Base-by-base conservation (phyloP, 2,888 invertebrate genomes). In the Strigamia crassipes region DNA sequence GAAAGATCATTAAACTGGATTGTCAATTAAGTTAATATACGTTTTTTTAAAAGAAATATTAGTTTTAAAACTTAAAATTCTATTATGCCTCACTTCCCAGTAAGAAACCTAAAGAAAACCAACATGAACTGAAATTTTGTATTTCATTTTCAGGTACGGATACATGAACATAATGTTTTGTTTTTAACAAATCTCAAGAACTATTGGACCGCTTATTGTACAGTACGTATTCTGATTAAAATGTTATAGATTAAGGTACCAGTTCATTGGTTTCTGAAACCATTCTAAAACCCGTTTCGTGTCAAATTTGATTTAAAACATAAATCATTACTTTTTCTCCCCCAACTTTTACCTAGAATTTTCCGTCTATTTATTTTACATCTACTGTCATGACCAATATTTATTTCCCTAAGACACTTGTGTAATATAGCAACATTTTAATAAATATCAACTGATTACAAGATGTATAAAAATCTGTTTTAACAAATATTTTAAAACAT, bases 381-480 rank as follows among this genome's bases (percentile, higher is more conserved):
- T 56, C 9, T n/a, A n/a, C 15, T 46, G 15, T 56, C 18, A 56
- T 56, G 56, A 56, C 56, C 56, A 18, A 56, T 18, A 56, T 56
- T 5, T 56, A 56, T 56, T 18, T 56, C 21, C 18, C 56, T 56
- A 56, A 56, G 56, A 56, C 56, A 56, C 56, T 38, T 56, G 56
- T 56, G 56, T 18, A 56, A 18, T 56, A 9, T n/a, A 56, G 56
- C 56, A 56, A 56, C 56, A 18, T 56, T 56, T 56, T 56, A 56
- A 56, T 56, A 56, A 56, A 56, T 18, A 56, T 56, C 21, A 56
- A 56, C 56, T 56, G 56, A 56, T 56, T 56, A 56, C 56, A 56
- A 56, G 56, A 56, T 56, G 56, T 56, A 56, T 56, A 46, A 56
- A 56, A 56, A 56, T 56, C 56, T 56, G 56, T 56, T 18, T n/a